phyloP scores from a whole-genome alignment of 2,888 invertebrate genomes.

The Ophion slaviceki region DNA sequence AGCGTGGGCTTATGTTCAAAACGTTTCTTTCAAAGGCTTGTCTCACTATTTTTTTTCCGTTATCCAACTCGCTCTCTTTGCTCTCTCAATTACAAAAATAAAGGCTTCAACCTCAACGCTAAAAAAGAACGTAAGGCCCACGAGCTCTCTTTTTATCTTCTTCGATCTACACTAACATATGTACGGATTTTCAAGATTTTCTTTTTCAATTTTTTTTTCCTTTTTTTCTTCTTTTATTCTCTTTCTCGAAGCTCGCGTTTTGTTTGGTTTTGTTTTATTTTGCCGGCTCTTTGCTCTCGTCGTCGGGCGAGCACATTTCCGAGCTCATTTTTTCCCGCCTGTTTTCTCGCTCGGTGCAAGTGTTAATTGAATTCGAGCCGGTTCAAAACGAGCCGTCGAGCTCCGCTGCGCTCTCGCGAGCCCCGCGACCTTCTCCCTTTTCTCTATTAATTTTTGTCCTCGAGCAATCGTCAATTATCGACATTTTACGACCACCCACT shows the following conservation, averaged over 20 bases:
- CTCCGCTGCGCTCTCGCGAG: background rate
- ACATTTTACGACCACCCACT: constrained; percentile 74
- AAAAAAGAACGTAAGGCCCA: constrained; percentile 73
- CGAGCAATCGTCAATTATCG: constrained; percentile 1
- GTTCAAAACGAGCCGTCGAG: background rate
- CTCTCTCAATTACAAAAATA: constrained; percentile 77
- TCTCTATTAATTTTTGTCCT: background rate
- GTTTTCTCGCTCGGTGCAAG: background rate
- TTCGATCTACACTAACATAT: background rate
- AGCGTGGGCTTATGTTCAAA: constrained; percentile 34
- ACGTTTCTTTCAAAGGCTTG: constrained; percentile 37
- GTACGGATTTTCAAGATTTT: constrained; percentile 14
- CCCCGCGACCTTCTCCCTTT: background rate
- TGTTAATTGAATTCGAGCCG: background rate
- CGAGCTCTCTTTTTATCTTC: constrained; percentile 49
- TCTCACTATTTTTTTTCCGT: constrained; percentile 31
- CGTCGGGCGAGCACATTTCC: constrained; percentile 28
- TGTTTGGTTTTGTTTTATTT: background rate
- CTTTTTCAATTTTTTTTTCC: background rate
- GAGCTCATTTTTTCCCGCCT: constrained; percentile 12
- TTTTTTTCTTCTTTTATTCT: constrained; percentile 16
- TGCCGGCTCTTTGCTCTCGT: constrained; percentile 16
- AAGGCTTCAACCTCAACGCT: constrained; percentile 76
- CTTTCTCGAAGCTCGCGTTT: constrained; percentile 44
- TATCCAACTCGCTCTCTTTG: constrained; percentile 5